phyloP scores from a whole-genome alignment of 2,113 vertebrate genomes.

The Sprattus sprattus region DNA sequence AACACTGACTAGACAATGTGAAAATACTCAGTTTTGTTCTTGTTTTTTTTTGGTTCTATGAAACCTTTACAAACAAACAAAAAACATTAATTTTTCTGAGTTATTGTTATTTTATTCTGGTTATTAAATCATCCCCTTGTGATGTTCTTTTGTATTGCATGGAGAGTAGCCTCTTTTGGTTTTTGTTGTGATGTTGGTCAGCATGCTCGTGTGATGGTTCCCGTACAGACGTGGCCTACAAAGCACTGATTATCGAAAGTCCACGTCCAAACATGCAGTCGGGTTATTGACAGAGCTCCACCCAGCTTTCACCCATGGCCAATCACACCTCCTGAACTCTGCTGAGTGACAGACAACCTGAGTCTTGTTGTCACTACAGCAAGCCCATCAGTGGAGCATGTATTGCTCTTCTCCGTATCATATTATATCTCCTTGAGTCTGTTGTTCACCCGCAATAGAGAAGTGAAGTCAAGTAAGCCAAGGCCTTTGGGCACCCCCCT shows the following conservation, averaged over 20 bases:
- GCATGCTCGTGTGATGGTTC: constrained; percentile 59
- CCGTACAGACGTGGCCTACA: constrained; percentile 47
- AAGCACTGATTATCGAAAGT: constrained; percentile 46
- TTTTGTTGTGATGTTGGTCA: constrained; percentile 61
- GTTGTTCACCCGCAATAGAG: neutral
- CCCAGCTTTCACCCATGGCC: neutral
- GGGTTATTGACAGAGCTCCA: neutral
- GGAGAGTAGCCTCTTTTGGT: constrained; percentile 63
- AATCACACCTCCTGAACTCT: neutral
- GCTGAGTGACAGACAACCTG: neutral
- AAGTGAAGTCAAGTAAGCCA: neutral
- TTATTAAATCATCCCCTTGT: constrained; percentile 63
- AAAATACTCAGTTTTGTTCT: constrained; percentile 57
- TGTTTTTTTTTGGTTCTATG: constrained; percentile 57
- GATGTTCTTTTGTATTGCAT: constrained; percentile 77
- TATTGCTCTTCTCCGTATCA: neutral
- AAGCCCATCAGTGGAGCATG: neutral
- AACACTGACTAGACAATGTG: constrained; percentile 84
- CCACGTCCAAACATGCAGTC: neutral
- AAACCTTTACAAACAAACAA: constrained; percentile 39
- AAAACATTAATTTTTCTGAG: neutral
- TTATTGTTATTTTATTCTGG: constrained; percentile 50
- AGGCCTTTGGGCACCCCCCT: neutral
- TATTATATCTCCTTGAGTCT: neutral
- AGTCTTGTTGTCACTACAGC: neutral